A percentile compares a stretch with the other conserved stretches of the same genome.
phyloP scores from a whole-genome alignment of 2,113 vertebrate genomes.

The Bettongia penicillata region DNA sequence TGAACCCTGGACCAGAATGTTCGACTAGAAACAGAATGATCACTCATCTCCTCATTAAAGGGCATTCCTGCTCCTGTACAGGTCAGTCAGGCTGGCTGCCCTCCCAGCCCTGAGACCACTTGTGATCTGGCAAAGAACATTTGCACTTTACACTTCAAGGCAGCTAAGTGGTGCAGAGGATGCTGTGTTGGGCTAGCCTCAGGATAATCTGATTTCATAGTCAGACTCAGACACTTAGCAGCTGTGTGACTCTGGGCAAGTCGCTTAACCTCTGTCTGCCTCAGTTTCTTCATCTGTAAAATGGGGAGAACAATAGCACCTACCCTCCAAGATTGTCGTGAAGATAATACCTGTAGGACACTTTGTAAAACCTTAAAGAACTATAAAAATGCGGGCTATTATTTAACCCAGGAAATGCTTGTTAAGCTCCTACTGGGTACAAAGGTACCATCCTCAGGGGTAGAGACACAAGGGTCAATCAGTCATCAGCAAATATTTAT shows the following conservation, averaged over 20 bases:
- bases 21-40: neutral
- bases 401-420: neutral
- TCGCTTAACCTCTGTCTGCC: neutral
- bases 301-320: neutral
- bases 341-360: neutral
- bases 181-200: neutral
- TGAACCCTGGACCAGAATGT: neutral
- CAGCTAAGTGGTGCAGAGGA: neutral
- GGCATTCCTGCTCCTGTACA: neutral
- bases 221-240: neutral
- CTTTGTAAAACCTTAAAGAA: neutral
- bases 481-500: no score
- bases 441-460: no score
- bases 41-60: neutral
- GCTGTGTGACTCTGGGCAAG: neutral
- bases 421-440: no score
- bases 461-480: no score
- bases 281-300: neutral
- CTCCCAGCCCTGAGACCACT: neutral
- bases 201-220: neutral
- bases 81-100: neutral
- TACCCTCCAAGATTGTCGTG: neutral
- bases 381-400: neutral
- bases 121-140: neutral
- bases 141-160: neutral